Base-by-base conservation (phyloP, 2,888 invertebrate species). In the Reticulitermes lucifugus region DNA sequence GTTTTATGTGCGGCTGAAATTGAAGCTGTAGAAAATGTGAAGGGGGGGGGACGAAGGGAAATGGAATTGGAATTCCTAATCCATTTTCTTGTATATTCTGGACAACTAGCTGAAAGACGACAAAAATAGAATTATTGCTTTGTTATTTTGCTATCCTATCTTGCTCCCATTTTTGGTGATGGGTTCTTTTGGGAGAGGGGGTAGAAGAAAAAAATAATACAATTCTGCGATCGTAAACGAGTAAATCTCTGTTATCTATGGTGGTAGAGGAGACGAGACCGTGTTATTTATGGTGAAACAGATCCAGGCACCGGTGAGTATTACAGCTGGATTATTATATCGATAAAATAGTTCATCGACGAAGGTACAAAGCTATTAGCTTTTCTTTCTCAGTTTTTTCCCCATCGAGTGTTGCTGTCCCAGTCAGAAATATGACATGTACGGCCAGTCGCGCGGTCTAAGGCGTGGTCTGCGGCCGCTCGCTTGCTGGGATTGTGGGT, bases 21-120 rank as follows among this genome's bases (percentile, higher is more conserved):
- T 65, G 65, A n/a, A 65, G 65, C 65, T 65, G n/a, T 9, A 65
- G 65, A n/a, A 25, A n/a, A 65, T 65, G 25, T 10, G 25, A 25
- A 35, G 65, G 65, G 25, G 65, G 65, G 12, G 3, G 21, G 60
- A 21, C 60, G 21, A 21, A 60, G 21, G 60, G 6, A n/a, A 65
- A 65, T 6, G 65, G n/a, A 65, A 65, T 65, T 65, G 65, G 65
- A 65, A 65, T 65, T 65, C 25, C 25, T 65, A 65, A 65, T 35
- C 73, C 73, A 73, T 73, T 73, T 73, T 73, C 73, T 73, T 73
- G 29, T 29, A 21, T 73, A 41, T 73, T 41, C 73, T 35, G 73
- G 73, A 73, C 73, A 73, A 73, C 41, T 73, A 73, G 73, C 65
- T 65, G 12, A n/a, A 65, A n/a, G 65, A 65, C 65, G 73, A 73